A percentile compares a stretch with the other conserved stretches of the same genome.
Evolutionary conservation across 1,140 invertebrate species (phyloP).

Genomic region (Mesaphorura yosii): DNA sequence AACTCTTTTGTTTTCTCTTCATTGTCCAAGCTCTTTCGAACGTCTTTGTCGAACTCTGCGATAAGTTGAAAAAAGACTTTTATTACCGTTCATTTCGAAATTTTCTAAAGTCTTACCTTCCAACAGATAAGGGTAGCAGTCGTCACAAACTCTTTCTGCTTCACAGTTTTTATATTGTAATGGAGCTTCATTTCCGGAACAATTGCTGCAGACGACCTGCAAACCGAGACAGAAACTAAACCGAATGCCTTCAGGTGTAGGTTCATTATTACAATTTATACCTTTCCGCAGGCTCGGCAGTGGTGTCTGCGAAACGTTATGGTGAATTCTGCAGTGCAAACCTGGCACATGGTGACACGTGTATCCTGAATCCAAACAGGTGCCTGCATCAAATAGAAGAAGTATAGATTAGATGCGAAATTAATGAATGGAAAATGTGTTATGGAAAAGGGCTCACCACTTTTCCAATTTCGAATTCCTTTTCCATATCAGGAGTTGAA

Average conservation of each 20-base stretch:
- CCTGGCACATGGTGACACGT: slow-evolving; percentile 58
- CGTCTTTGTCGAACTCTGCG: slow-evolving; percentile 27
- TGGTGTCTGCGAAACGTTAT: slow-evolving; percentile 61
- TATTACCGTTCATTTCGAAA: not conserved
- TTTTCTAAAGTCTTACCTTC: slow-evolving; percentile 33
- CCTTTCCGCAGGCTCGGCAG: slow-evolving; percentile 62
- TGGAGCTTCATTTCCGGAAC: slow-evolving; percentile 55
- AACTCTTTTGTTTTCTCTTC: slow-evolving; percentile 1
- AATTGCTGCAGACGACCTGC: slow-evolving; percentile 57
- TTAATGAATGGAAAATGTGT: not conserved
- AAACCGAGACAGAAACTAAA: slow-evolving; percentile 23
- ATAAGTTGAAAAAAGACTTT: not conserved
- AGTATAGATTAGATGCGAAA: not conserved
- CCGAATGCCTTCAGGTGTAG: not conserved
- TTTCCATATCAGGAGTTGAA: slow-evolving; percentile 25
- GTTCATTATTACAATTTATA: slow-evolving; percentile 35
- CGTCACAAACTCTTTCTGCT: slow-evolving; percentile 46
- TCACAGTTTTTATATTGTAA: slow-evolving; percentile 51
- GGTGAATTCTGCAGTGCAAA: slow-evolving; percentile 58
- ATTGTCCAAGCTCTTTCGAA: no score
- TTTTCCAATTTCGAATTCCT: slow-evolving; percentile 33
- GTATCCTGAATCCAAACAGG: slow-evolving; percentile 56
- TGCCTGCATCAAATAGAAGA: slow-evolving; percentile 36
- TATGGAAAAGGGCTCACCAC: slow-evolving; percentile 25
- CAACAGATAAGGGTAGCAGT: slow-evolving; percentile 44